Base-by-base conservation (phyloP, 1,140 invertebrate species). In the Caenorhabditis inopinata region DNA sequence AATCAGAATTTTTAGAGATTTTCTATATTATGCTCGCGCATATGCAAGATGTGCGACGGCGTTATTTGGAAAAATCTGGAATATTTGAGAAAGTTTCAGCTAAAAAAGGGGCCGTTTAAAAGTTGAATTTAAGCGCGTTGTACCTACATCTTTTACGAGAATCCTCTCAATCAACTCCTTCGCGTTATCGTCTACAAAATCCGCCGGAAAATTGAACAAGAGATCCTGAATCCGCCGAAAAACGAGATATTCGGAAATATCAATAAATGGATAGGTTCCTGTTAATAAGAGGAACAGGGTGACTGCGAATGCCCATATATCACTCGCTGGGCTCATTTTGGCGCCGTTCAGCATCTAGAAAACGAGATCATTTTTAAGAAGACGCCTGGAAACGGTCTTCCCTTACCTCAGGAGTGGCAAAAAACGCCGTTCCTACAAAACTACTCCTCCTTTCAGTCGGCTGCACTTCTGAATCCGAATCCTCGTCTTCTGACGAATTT, bases 381-480 rank as follows among this genome's bases (percentile, higher is more conserved):
- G 7, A 11, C 16, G 14, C 11, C 5, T 0, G 0, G 29, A 35
- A 62, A 62, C n/a, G n/a, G n/a, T 42, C 14, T 7, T 42, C 5
- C 14, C 29, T 38, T 12, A 98, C 91, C 90, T 99, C 96, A 5
- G 97, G 97, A 48, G 95, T 96, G 0, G 98, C 95, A 90, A 98
- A 99, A 88, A 98, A 96, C 0, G 97, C 96, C 12, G 96, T 98
- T 25, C 96, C 96, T 6, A 97, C 95, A 90, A 98, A 97, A 86
- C 93, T 94, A 84, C 86, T 86, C 58, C 89, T 79, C 62, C 53
- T 48, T 42, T 75, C 49, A 48, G 32, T 32, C n/a, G 29, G 25
- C 18, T 21, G 21, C 42, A 23, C 25, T 38, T 42, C 42, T 38
- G 23, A 25, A 14, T 21, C 29, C 4, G 46, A 9, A 23, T 49